phyloP scores from a whole-genome alignment of 1,140 invertebrate genomes.

The Drosophila prosaltans region DNA sequence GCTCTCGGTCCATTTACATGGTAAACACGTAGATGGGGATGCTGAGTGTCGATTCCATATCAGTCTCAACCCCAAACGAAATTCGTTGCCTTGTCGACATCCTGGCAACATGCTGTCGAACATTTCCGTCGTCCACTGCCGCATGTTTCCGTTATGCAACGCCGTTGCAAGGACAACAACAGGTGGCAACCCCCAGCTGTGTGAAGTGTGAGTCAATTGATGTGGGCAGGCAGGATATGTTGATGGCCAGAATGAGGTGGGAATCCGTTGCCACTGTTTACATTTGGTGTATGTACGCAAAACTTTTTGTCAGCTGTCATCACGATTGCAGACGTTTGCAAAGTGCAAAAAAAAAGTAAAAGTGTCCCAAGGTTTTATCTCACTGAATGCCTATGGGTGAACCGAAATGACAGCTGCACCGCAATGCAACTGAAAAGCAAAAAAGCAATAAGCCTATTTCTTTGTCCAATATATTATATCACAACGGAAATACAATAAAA shows the following conservation, averaged over 20 bases:
- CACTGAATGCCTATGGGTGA: slow-evolving; percentile 10
- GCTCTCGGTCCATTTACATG: slow-evolving; percentile 56
- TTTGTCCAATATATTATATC: no score
- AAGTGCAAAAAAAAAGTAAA: slow-evolving; percentile 29
- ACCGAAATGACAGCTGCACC: slow-evolving; percentile 46
- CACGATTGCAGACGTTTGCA: slow-evolving; percentile 53
- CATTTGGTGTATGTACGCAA: slow-evolving; percentile 21
- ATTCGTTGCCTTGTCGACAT: slow-evolving; percentile 26
- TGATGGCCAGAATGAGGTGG: slow-evolving; percentile 31
- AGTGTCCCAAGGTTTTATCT: slow-evolving; percentile 27
- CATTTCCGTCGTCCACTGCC: slow-evolving; percentile 66
- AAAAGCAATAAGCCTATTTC: not conserved
- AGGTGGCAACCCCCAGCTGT: slow-evolving; percentile 42
- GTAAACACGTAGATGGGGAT: slow-evolving; percentile 36
- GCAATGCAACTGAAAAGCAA: slow-evolving; percentile 29
- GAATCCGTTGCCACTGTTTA: slow-evolving; percentile 58
- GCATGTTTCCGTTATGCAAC: slow-evolving; percentile 65
- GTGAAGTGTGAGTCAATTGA: not conserved
- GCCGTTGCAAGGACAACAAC: slow-evolving; percentile 65
- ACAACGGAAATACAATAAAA: not conserved
- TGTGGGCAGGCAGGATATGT: slow-evolving; percentile 23
- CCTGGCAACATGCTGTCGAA: slow-evolving; percentile 80
- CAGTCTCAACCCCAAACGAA: not conserved
- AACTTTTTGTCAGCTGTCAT: slow-evolving; percentile 78
- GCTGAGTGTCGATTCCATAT: not conserved